Base-by-base conservation (phyloP, 1,140 invertebrate genomes). In the Neelides sp. region DNA sequence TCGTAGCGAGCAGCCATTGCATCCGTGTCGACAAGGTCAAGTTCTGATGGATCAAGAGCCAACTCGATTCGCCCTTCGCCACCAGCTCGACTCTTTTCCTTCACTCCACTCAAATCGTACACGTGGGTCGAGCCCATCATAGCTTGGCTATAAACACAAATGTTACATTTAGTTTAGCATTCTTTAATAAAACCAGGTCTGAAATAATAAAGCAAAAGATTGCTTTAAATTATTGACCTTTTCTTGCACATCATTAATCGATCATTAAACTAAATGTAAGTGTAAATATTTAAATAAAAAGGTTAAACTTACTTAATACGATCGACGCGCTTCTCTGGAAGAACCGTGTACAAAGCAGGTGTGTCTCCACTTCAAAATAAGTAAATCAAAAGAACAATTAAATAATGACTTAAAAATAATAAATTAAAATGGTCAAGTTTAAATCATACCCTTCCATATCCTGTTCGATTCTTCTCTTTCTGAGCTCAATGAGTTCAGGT, bases 91-190 rank as follows among this genome's bases (percentile, higher is more conserved):
- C 42, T 43, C 22, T 68, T 65, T 22, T 72, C 71, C 13, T 42
- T 59, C 12, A 77, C 77, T 12, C 74, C 74, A 24, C 74, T 72
- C 68, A 97, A 78, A 64, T 98, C 93, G 67, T 98, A 97, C 0
- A 94, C 85, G 69, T 98, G 94, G 0, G 89, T 93, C 13, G 93
- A 98, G 4, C 82, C 94, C 94, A 98, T 98, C 61, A 92, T 85
- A n/a, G 76, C 71, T 7, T 78, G 79, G 10, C 88, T n/a, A n/a
- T n/a, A n/a, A n/a, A n/a, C n/a, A n/a, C n/a, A n/a, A n/a, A n/a
- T n/a, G n/a, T n/a, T n/a, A n/a, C n/a, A n/a, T n/a, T n/a, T n/a
- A n/a, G n/a, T n/a, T n/a, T n/a, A n/a, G n/a, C n/a, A n/a, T n/a
- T n/a, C n/a, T n/a, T n/a, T n/a, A n/a, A n/a, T n/a, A n/a, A n/a